Percentiles rank a stretch among this genome's conserved stretches.
Evolutionary conservation across 1,140 invertebrate genomes (phyloP).

Genomic region (Drosophila repletoides): DNA sequence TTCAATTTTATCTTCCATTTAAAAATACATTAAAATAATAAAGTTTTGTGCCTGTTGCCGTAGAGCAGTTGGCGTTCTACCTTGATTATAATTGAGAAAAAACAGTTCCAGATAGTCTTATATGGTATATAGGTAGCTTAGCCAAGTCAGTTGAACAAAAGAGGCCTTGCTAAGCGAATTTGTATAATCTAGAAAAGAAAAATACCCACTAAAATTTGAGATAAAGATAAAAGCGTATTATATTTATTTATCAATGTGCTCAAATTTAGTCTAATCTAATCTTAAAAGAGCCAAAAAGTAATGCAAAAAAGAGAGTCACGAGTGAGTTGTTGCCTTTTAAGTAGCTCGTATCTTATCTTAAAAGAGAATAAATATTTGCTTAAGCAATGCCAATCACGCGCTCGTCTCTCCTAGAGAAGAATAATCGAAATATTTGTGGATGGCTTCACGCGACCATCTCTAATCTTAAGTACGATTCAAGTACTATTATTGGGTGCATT

Average conservation of each 20-base stretch:
- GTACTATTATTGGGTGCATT: constrained; percentile 1
- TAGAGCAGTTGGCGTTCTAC: no score
- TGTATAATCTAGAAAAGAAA: background rate
- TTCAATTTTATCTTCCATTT: no score
- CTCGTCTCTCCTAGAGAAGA: no score
- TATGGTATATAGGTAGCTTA: background rate
- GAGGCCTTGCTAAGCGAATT: background rate
- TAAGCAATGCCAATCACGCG: background rate
- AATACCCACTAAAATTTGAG: background rate
- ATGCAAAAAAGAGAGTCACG: background rate
- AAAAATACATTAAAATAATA: no score
- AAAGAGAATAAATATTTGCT: background rate
- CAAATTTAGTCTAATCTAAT: background rate
- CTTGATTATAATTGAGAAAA: no score
- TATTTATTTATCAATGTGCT: background rate
- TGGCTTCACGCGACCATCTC: background rate
- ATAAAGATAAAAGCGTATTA: background rate
- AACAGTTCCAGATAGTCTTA: background rate
- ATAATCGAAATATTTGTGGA: constrained; percentile 1
- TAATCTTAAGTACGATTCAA: constrained; percentile 11
- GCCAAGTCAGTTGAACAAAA: background rate
- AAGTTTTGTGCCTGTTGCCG: no score
- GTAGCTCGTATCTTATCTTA: constrained; percentile 6
- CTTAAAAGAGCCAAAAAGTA: background rate
- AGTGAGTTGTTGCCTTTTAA: background rate